phyloP scores from a whole-genome alignment of 2,797 vertebrate genomes.

The Vultur gryphus region DNA sequence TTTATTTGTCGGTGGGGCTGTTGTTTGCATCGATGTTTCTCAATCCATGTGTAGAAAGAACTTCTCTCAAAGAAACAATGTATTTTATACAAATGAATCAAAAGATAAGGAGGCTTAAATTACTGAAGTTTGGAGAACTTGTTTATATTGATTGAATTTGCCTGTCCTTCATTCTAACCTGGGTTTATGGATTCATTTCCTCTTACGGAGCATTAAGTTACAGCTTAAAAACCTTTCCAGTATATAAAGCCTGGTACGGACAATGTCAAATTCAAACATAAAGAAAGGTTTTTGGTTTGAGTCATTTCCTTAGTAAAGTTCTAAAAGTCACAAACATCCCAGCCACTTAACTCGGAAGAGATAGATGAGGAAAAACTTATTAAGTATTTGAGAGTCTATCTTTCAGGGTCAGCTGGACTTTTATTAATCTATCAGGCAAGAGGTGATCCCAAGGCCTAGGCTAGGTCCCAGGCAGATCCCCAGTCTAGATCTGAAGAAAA shows the following conservation, averaged over 20 bases:
- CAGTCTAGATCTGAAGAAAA: neutral
- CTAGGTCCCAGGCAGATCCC: neutral
- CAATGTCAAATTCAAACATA: neutral
- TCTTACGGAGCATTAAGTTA: neutral
- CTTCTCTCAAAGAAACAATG: neutral
- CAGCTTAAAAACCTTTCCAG: neutral
- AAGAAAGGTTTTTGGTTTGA: neutral
- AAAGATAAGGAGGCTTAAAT: neutral
- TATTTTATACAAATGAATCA: neutral
- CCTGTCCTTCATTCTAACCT: neutral
- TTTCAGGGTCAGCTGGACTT: neutral
- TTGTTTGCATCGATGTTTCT: neutral
- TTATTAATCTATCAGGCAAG: neutral
- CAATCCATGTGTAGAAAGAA: neutral
- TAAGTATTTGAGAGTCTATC: neutral
- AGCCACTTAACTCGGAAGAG: neutral
- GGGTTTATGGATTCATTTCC: constrained; percentile 9
- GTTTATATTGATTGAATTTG: neutral
- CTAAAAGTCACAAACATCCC: neutral
- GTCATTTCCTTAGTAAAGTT: neutral
- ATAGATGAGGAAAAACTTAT: neutral
- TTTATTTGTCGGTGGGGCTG: neutral
- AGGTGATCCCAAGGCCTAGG: neutral
- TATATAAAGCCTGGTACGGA: neutral
- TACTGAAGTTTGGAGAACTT: neutral